These are phyloP conservation scores for Apomyelois bistriatella DNA, from an alignment of 2,888 invertebrate species.

Conservation along the genomic window DNA sequence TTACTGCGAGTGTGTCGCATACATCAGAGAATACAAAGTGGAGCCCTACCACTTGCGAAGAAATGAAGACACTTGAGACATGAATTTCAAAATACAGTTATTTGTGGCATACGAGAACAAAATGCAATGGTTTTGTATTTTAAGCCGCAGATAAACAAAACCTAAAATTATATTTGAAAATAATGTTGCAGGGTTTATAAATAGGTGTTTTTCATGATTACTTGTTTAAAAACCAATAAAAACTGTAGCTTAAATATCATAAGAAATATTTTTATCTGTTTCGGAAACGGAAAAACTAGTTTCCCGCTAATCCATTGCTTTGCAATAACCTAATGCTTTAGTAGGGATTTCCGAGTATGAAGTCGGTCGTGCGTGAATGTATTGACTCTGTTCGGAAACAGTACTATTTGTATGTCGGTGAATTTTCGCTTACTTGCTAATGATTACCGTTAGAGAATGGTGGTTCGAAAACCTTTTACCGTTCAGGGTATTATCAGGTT, in stretches of 20 bases:
- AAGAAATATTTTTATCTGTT: too few relatives aligned
- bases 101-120: background rate
- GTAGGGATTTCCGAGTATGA: background rate
- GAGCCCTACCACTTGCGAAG: background rate
- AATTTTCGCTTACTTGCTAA: constrained; percentile 22
- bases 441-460: constrained; percentile 17
- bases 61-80: background rate
- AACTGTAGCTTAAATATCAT: too few relatives aligned
- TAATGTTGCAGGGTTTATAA: too few relatives aligned
- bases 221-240: too few relatives aligned
- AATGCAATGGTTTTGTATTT: too few relatives aligned
- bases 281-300: too few relatives aligned
- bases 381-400: constrained; percentile 19
- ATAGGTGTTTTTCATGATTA: too few relatives aligned
- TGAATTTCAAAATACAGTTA: background rate
- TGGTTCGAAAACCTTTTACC: constrained; percentile 1
- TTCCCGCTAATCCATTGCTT: background rate
- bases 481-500: background rate
- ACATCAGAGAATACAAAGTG: constrained; percentile 18
- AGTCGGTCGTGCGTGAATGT: constrained; percentile 16
- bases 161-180: too few relatives aligned
- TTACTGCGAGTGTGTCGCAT: constrained; percentile 16
- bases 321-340: background rate
- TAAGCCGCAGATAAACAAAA: too few relatives aligned
- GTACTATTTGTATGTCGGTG: constrained; percentile 17